Evolutionary conservation across 2,888 invertebrate species (phyloP).

Genomic region (Holacanthella duospinosa): DNA sequence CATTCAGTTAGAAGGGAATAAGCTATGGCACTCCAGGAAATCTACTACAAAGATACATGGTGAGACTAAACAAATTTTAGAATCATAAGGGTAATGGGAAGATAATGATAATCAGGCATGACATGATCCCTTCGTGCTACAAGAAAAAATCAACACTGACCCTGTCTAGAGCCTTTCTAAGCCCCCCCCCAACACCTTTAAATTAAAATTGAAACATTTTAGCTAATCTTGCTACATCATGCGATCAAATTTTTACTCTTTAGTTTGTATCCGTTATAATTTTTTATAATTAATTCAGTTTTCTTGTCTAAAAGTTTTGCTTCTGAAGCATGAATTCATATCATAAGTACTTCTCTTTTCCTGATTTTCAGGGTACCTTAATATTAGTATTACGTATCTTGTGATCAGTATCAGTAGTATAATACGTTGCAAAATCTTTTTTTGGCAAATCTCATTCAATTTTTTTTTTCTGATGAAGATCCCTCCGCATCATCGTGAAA

Average conservation of each 20-base stretch:
- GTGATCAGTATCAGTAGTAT: too few relatives aligned
- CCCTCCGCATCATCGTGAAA: too few relatives aligned
- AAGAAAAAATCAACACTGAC: not conserved
- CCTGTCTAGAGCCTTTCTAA: too few relatives aligned
- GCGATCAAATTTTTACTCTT: not conserved
- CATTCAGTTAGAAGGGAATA: not conserved
- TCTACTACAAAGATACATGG: not conserved
- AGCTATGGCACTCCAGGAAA: not conserved
- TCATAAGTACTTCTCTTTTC: not conserved
- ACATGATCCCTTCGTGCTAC: not conserved
- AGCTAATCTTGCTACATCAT: not conserved
- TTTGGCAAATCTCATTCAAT: too few relatives aligned
- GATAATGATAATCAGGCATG: not conserved
- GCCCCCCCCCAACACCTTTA: too few relatives aligned
- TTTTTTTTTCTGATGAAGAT: too few relatives aligned
- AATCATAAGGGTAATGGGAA: not conserved
- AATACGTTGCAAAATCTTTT: too few relatives aligned
- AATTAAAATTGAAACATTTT: too few relatives aligned
- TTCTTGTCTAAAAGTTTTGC: too few relatives aligned
- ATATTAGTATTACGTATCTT: too few relatives aligned
- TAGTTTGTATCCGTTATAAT: not conserved
- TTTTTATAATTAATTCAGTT: too few relatives aligned
- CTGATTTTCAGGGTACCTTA: too few relatives aligned
- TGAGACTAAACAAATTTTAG: not conserved
- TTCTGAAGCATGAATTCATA: not conserved